Base-by-base conservation (phyloP, 2,888 invertebrate species). In the Embidobia sp. region DNA sequence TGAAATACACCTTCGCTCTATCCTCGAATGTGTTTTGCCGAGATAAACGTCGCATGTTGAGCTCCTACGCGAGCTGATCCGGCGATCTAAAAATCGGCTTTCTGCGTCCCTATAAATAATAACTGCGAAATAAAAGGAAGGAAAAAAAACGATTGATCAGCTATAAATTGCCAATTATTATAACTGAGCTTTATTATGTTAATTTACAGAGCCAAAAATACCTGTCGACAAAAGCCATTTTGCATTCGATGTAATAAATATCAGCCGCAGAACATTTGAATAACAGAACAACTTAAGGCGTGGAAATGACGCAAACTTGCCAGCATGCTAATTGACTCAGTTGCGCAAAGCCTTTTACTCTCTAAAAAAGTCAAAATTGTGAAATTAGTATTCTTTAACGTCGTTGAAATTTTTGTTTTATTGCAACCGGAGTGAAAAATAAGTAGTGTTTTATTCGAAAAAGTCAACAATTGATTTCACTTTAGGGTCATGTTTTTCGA, bases 1-100 rank as follows among this genome's bases (percentile, higher is more conserved):
- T 42, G 49, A 46, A 57, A 57, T 61, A 63, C 63, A 64, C 72
- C 72, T 72, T 61, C 53, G 48, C 49, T 18, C 13, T 55, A 67
- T 57, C 46, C 31, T 19, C 67, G 48, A 40, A n/a, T n/a, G 18
- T 64, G 42, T 64, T 51, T 64, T 35, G 29, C 31, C 37, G 27
- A 61, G 70, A 70, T 61, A 61, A 61, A 61, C 27, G 61, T 33
- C 46, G 26, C 53, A 44, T 61, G 61, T 61, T 15, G 33, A 4
- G 44, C 70, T 46, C 70, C 70, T 61, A 70, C 70, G 61, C 70
- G 53, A 42, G n/a, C 10, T 19, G 29, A 44, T 59, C 33, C 27
- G 11, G 11, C 27, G 10, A 16, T 48, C 35, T 15, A 55, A 40
- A 40, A 55, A 40, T 1, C n/a, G 4, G 3, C n/a, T 46, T 33